A percentile compares a stretch with the other conserved stretches of the same genome.
Evolutionary conservation across 2,797 vertebrate species (phyloP).

Genomic region (Leucoraja ocellata): DNA sequence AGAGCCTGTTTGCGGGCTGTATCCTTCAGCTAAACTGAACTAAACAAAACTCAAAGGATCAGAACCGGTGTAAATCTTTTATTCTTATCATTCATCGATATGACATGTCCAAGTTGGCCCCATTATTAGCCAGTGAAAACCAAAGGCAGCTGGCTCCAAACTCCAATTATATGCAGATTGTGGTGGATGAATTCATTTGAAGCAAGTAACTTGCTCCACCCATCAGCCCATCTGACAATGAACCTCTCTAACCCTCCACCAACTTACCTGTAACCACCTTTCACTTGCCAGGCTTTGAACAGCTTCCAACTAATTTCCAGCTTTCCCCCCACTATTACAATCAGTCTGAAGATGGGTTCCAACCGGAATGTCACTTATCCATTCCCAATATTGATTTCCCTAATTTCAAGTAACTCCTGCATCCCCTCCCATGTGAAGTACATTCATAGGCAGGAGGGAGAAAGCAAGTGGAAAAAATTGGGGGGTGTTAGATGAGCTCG

Average conservation of each 20-base stretch:
- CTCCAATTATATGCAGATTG: constrained; percentile 75
- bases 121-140: constrained; percentile 64
- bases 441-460: neutral
- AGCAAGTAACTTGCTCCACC: constrained; percentile 78
- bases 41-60: constrained; percentile 47
- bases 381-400: too few relatives aligned
- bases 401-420: too few relatives aligned
- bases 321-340: too few relatives aligned
- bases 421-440: too few relatives aligned
- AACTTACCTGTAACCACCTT: too few relatives aligned
- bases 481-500: neutral
- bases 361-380: too few relatives aligned
- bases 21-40: too few relatives aligned
- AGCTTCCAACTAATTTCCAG: too few relatives aligned
- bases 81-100: constrained; percentile 68
- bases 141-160: constrained; percentile 61
- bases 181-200: constrained; percentile 65
- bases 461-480: neutral
- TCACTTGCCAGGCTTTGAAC: too few relatives aligned
- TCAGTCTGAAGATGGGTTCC: too few relatives aligned
- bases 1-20: too few relatives aligned
- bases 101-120: constrained; percentile 58
- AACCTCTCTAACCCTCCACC: too few relatives aligned
- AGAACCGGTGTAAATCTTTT: constrained; percentile 62
- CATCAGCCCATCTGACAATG: neutral